Evolutionary conservation across 1,140 invertebrate species (phyloP).

Genomic region (Camponotus floridanus): DNA sequence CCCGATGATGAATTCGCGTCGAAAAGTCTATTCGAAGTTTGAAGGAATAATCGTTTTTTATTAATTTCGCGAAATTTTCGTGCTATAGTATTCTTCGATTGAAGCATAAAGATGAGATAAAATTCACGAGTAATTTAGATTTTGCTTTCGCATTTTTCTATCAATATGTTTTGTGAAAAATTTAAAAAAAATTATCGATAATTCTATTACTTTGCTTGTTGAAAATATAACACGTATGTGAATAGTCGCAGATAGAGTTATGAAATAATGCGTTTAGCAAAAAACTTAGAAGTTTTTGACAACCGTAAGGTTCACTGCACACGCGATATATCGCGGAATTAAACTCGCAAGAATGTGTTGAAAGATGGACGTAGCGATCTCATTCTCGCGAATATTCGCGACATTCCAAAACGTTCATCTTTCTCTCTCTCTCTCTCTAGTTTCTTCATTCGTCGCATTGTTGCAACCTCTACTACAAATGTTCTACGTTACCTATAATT

Average conservation of each 20-base stretch:
- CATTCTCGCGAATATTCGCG: conserved; percentile 34
- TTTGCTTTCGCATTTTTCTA: neutral
- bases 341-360: conserved; percentile 18
- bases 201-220: neutral
- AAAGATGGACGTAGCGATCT: conserved; percentile 38
- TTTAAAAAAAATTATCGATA: neutral
- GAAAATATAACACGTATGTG: neutral
- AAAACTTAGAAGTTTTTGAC: conserved; percentile 4
- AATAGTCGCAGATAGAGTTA: neutral
- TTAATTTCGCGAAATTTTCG: neutral
- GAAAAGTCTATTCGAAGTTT: neutral
- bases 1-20: neutral
- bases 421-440: conserved; percentile 3
- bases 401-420: conserved; percentile 12
- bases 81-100: neutral
- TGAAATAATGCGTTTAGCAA: neutral
- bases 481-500: conserved; percentile 13
- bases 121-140: neutral
- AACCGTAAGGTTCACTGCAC: neutral
- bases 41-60: neutral
- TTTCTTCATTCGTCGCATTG: conserved; percentile 41
- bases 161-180: neutral
- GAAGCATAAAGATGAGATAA: neutral
- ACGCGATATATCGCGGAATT: neutral
- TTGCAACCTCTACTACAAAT: neutral